A percentile compares a stretch with the other conserved stretches of the same genome.
These are phyloP conservation scores for Hiodon tergisus DNA, from an alignment of 2,113 vertebrate species.

Conservation along the genomic window DNA sequence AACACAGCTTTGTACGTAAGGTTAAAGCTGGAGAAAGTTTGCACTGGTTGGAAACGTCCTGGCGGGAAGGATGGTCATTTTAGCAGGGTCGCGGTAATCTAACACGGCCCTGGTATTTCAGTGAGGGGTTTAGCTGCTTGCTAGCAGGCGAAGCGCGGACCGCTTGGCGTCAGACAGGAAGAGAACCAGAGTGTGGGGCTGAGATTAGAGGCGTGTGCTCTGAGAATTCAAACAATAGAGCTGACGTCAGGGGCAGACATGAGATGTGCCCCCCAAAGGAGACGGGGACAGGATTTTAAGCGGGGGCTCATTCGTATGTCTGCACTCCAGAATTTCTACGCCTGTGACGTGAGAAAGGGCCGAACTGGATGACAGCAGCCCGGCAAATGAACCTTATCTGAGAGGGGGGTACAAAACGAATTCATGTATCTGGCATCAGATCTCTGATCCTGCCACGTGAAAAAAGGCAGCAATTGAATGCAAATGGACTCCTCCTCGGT, in stretches of 20 bases:
- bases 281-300: background rate
- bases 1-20: no score
- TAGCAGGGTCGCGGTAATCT: no score
- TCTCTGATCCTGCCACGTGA: constrained; percentile 1
- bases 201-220: constrained; percentile 45
- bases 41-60: no score
- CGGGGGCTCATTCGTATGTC: no score
- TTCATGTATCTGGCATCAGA: background rate
- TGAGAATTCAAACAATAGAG: constrained; percentile 35
- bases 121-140: constrained; percentile 31
- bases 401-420: background rate
- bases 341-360: background rate
- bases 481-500: background rate
- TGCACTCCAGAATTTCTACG: background rate
- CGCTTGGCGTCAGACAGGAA: background rate
- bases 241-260: constrained; percentile 18
- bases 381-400: background rate
- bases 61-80: no score
- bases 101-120: background rate
- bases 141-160: constrained; percentile 33
- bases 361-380: background rate
- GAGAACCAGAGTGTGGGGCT: background rate
- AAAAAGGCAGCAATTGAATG: background rate
- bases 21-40: no score
- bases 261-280: background rate